A percentile compares a stretch with the other conserved stretches of the same genome.
phyloP scores from a whole-genome alignment of 1,140 invertebrate species.

The Reticulitermes speratus region DNA sequence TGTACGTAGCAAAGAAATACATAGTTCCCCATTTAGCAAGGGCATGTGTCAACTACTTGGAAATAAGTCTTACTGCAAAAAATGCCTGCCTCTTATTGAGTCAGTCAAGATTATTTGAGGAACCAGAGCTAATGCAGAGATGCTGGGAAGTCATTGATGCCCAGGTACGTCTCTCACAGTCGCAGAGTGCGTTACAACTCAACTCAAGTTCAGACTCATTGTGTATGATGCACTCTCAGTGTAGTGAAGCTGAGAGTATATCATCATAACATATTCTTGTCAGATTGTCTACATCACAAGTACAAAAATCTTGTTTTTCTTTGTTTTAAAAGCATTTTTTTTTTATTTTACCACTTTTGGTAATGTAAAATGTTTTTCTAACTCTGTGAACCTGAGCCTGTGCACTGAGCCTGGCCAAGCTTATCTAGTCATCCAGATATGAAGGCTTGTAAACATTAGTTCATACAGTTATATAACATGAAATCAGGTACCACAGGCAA shows the following conservation, averaged over 20 bases:
- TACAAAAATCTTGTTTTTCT: neutral
- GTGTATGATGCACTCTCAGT: neutral
- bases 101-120: slow-evolving; percentile 87
- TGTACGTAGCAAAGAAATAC: slow-evolving; percentile 92
- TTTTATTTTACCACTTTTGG: neutral
- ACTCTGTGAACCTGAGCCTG: neutral
- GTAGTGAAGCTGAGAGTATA: slow-evolving; percentile 19
- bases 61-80: slow-evolving; percentile 87
- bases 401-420: neutral
- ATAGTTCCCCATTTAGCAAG: slow-evolving; percentile 87
- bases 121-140: slow-evolving; percentile 88
- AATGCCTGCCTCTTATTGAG: slow-evolving; percentile 89
- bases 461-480: neutral
- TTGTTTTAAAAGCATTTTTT: neutral
- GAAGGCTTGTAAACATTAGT: neutral
- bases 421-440: neutral
- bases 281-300: neutral
- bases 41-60: slow-evolving; percentile 88
- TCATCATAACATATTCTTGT: neutral
- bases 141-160: slow-evolving; percentile 96
- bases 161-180: slow-evolving; percentile 61
- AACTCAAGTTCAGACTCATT: neutral
- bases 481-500: neutral
- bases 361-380: neutral
- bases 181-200: slow-evolving; percentile 5